phyloP scores from a whole-genome alignment of 2,888 invertebrate species.

The Ochropacha duplaris region DNA sequence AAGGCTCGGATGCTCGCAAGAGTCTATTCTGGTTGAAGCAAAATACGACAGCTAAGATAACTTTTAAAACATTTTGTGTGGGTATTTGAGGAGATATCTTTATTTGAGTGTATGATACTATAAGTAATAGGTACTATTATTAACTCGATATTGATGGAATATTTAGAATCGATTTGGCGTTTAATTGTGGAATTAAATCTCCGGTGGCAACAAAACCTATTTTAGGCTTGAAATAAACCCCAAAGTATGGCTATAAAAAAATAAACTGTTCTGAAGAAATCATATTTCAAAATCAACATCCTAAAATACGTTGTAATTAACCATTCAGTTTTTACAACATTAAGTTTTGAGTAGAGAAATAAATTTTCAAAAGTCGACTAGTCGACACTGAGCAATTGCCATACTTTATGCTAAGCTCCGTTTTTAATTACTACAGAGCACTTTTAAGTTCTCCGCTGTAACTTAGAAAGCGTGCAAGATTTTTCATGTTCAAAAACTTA shows the following conservation, averaged over 20 bases:
- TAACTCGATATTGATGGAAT: too few species aligned
- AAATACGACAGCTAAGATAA: neutral
- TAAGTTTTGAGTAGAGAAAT: slow-evolving; percentile 38
- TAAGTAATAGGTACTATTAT: too few species aligned
- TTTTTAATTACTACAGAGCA: slow-evolving; percentile 74
- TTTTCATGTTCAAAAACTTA: slow-evolving; percentile 38
- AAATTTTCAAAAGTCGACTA: slow-evolving; percentile 55
- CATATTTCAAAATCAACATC: neutral
- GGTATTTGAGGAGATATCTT: neutral
- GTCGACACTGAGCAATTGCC: slow-evolving; percentile 72
- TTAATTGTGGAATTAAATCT: too few species aligned
- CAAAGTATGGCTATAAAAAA: neutral
- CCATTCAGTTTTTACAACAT: slow-evolving; percentile 23
- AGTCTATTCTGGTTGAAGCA: too few species aligned
- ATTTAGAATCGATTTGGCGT: too few species aligned
- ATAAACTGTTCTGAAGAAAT: neutral
- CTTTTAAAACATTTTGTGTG: neutral
- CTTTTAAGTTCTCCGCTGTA: slow-evolving; percentile 51
- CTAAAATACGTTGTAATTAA: slow-evolving; percentile 35
- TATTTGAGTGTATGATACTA: too few species aligned
- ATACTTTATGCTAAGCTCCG: slow-evolving; percentile 67
- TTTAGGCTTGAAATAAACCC: too few species aligned
- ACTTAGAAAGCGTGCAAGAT: slow-evolving; percentile 44
- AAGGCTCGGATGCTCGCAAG: neutral
- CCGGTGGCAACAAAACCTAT: too few species aligned